Evolutionary conservation across 2,113 vertebrate genomes (phyloP), one percentile per base, ranked within the genome.

Genomic region (Azemiops feae): DNA sequence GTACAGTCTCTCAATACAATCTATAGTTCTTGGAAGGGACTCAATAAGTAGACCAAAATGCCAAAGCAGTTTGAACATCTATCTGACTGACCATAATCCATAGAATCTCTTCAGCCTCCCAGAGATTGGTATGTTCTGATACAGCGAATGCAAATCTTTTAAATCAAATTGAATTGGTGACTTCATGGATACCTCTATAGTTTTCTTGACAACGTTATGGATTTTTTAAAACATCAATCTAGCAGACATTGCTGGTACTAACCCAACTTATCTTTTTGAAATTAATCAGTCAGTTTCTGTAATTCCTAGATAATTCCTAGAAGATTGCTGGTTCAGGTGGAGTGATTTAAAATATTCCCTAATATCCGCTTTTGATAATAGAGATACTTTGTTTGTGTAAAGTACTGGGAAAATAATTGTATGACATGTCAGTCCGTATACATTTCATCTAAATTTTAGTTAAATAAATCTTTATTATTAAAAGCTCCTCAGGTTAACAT

Each of bases 341-440:
- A 93, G 50, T 93, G 2, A 92, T 92, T 64, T 43, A 54, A 91
- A 87, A 6, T n/a, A 30, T 14, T 57, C 39, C 39, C 45, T 93
- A 91, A 30, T 81, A 9, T 87, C 34, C 16, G 12, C 89, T 88
- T 9, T 81, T 57, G 87, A 89, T 89, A 90, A 52, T 52, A 47
- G 1, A 91, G 34, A 5, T 0, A 7, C 64, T 85, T 85, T 27
- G 10, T 53, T 16, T 91, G 16, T 18, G 6, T 87, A 87, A 53
- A n/a, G 16, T 18, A 81, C 34, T 39, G 69, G 69, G 34, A 74
- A 34, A 74, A 74, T 74, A 74, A 74, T 74, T n/a, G 30, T 74
- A 39, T 81, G 2, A 81, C 18, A 39, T 81, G 16, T 81, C 53
- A 12, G 11, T 50, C n/a, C 39, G 6, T 91, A 81, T 86, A 34